phyloP scores from a whole-genome alignment of 2,797 vertebrate genomes.

The Notamacropus eugenii region DNA sequence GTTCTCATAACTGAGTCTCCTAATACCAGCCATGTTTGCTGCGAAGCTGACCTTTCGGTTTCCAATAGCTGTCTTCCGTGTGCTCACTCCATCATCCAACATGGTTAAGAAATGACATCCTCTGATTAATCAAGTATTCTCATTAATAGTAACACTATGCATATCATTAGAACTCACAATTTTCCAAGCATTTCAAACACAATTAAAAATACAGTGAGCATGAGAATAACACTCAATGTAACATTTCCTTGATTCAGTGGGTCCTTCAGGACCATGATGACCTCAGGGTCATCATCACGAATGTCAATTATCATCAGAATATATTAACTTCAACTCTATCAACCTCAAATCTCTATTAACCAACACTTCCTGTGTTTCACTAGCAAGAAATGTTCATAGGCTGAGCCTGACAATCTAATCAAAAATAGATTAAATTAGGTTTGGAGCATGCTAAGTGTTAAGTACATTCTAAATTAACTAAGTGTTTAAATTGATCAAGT shows the following conservation, averaged over 20 bases:
- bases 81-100: background rate
- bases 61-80: background rate
- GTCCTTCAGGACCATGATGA: background rate
- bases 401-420: background rate
- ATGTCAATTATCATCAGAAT: background rate
- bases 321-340: background rate
- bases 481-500: background rate
- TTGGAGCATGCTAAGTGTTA: background rate
- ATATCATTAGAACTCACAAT: background rate
- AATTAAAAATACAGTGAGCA: background rate
- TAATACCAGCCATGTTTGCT: background rate
- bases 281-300: background rate
- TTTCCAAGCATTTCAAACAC: background rate
- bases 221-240: background rate
- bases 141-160: background rate
- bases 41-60: background rate
- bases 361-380: background rate
- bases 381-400: background rate
- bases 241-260: background rate
- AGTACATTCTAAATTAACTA: background rate
- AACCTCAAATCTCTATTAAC: slow-evolving; percentile 1
- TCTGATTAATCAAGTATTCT: background rate
- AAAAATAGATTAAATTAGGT: background rate
- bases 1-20: background rate
- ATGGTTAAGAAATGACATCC: background rate